Evolutionary conservation across 2,797 vertebrate species (phyloP).

Genomic region (Podarcis siculus): DNA sequence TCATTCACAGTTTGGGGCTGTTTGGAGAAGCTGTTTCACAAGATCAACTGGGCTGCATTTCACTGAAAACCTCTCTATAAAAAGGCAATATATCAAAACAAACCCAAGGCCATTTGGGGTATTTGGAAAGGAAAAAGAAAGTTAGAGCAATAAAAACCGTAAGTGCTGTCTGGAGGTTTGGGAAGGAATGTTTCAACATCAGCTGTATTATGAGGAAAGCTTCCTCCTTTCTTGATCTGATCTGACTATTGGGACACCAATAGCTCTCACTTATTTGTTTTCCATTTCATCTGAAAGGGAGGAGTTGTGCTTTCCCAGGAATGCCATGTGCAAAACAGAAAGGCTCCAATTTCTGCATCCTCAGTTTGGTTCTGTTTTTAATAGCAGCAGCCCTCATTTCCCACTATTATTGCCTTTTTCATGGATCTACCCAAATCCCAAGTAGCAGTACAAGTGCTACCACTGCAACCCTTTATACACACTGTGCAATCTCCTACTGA

Average conservation of each 20-base stretch:
- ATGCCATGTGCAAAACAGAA: neutral
- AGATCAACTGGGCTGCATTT: slow-evolving; percentile 6
- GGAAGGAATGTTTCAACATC: slow-evolving; percentile 14
- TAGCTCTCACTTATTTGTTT: neutral
- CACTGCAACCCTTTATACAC: neutral
- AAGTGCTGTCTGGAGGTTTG: neutral
- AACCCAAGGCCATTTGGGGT: neutral
- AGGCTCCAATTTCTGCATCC: neutral
- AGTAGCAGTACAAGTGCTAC: neutral
- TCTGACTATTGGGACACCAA: neutral
- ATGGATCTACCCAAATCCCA: neutral
- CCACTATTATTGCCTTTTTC: neutral
- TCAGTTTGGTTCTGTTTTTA: neutral
- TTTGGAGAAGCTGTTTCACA: neutral
- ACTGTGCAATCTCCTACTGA: accelerated
- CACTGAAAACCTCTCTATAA: neutral
- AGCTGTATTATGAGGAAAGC: neutral
- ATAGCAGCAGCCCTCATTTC: neutral
- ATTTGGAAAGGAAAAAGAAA: neutral
- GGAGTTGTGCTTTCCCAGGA: neutral
- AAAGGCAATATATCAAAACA: slow-evolving; percentile 12
- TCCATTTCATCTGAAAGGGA: neutral
- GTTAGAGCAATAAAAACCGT: slow-evolving; percentile 22
- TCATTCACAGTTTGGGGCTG: neutral
- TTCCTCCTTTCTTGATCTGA: neutral